A percentile compares a stretch with the other conserved stretches of the same genome.
These are phyloP conservation scores for Anniella stebbinsi DNA, from an alignment of 2,797 vertebrate species.

Conservation along the genomic window DNA sequence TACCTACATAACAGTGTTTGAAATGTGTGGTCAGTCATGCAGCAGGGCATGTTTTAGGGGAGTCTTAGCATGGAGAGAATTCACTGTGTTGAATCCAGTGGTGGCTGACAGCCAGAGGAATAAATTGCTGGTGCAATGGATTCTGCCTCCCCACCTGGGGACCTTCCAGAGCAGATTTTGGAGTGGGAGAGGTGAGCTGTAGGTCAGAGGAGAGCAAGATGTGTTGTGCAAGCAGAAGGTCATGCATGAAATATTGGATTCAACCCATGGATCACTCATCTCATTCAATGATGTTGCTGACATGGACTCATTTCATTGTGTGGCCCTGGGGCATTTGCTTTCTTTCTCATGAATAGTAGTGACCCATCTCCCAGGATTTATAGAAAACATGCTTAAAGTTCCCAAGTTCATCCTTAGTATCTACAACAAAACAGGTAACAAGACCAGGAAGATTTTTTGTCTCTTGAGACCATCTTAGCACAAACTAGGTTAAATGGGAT, in stretches of 20 bases:
- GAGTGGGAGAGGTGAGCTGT: no score
- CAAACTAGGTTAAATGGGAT: neutral
- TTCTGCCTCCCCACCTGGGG: no score
- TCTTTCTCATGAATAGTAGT: neutral
- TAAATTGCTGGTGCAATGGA: no score
- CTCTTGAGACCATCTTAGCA: neutral
- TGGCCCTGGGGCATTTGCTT: neutral
- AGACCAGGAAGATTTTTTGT: neutral
- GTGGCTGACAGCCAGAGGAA: no score
- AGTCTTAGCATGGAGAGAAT: neutral
- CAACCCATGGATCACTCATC: neutral
- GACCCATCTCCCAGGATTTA: neutral
- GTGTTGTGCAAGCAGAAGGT: no score
- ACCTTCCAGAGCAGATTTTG: no score
- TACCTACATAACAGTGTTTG: accelerated
- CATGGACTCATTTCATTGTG: neutral
- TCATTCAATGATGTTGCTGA: neutral
- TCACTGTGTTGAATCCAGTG: neutral
- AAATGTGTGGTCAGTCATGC: neutral
- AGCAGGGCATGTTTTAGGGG: slow-evolving; percentile 11
- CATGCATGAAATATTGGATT: no score
- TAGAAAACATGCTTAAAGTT: neutral
- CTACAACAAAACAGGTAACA: neutral
- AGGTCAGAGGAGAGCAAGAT: no score
- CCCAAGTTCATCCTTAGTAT: neutral